Evolutionary conservation across 2,113 vertebrate species (phyloP), one percentile per base, ranked within the genome.

Genomic region (Oncorhynchus masou): DNA sequence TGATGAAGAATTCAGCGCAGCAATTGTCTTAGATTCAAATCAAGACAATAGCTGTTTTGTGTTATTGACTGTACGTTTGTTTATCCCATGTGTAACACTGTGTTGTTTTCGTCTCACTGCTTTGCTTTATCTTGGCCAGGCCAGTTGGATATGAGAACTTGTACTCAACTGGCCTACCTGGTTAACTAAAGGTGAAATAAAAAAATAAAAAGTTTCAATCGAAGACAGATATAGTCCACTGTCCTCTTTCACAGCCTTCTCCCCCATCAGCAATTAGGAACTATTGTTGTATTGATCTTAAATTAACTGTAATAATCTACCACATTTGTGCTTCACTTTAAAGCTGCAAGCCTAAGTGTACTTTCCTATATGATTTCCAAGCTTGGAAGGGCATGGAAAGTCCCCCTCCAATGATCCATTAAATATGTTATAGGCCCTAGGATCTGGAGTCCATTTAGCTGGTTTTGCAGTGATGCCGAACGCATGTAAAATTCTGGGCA

Each of bases 381-480:
- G 77, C 74, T 80, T 77, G 75, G 83, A 82, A 78, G 64, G 68
- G 74, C 62, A 81, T 70, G 70, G 79, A 87, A 77, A 80, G 86
- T 64, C 75, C 27, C 15, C 71, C 82, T 86, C 81, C 79, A 81
- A 78, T 77, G 83, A 89, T 83, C 82, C 83, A 84, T 88, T 87
- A 86, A 86, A 88, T 87, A 78, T 73, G 83, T 88, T 74, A 81
- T 77, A 86, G 70, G 13, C 77, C 16, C 54, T 73, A n/a, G 54
- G 85, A 85, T 87, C 87, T 85, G 87, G 80, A 87, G 83, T 87
- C 87, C 80, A 84, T 88, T 90, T 85, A 79, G 80, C 84, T 78
- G 74, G 82, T 78, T 82, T 87, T 81, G 82, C 82, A 78, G 79
- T 65, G 86, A 88, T 84, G 85, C 86, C 78, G 81, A 89, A 89